phyloP scores from a whole-genome alignment of 2,113 vertebrate genomes.

The Psephotus haematonotus region DNA sequence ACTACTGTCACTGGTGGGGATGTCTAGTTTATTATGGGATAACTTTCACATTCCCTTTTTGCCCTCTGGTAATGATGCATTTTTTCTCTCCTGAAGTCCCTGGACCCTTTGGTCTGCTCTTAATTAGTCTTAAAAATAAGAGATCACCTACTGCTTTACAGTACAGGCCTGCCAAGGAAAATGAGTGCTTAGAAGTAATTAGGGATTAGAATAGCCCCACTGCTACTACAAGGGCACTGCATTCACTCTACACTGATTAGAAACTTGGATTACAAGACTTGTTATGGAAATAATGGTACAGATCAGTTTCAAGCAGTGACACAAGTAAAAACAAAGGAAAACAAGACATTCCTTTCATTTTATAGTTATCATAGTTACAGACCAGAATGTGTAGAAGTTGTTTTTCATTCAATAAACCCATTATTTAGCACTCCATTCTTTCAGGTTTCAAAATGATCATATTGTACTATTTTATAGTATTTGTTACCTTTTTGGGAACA shows the following conservation, averaged over 20 bases:
- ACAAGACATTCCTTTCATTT: background rate
- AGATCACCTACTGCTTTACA: background rate
- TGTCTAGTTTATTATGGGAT: background rate
- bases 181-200: background rate
- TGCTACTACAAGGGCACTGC: background rate
- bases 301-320: background rate
- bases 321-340: background rate
- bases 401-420: background rate
- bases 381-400: background rate
- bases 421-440: background rate
- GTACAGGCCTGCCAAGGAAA: background rate
- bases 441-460: background rate
- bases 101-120: background rate
- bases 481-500: slow-evolving; percentile 92
- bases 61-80: background rate
- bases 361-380: background rate
- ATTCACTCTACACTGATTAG: background rate
- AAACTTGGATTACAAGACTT: background rate
- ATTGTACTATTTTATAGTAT: background rate
- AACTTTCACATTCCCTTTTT: background rate
- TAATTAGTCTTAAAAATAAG: background rate
- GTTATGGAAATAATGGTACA: background rate
- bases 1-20: background rate
- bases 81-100: background rate
- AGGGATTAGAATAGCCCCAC: background rate